Evolutionary conservation across 2,797 vertebrate species (phyloP).

Genomic region (Diplodus sargus): DNA sequence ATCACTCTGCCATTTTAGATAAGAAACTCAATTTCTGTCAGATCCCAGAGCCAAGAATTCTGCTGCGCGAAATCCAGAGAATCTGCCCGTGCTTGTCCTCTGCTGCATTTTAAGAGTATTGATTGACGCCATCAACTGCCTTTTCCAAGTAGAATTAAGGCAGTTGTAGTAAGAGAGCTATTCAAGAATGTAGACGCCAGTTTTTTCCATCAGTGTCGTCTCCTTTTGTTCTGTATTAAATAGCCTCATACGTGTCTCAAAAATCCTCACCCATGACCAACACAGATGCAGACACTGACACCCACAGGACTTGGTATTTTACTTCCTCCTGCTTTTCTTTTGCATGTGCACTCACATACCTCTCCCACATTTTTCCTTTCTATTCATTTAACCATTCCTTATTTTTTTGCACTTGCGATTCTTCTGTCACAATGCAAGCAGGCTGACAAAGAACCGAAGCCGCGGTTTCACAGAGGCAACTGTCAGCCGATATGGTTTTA

Average conservation of each 20-base stretch:
- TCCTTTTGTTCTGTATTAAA: slow-evolving; percentile 19
- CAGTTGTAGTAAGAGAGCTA: slow-evolving; percentile 16
- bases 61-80: slow-evolving; percentile 48
- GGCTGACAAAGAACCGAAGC: slow-evolving; percentile 73
- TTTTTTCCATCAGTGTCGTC: slow-evolving; percentile 26
- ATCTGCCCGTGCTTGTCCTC: slow-evolving; percentile 69
- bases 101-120: slow-evolving; percentile 68
- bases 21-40: slow-evolving; percentile 75
- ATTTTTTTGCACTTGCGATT: slow-evolving; percentile 77
- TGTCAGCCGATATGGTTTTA: slow-evolving; percentile 68
- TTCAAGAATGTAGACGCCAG: slow-evolving; percentile 17
- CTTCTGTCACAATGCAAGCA: slow-evolving; percentile 74
- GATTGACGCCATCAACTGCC: slow-evolving; percentile 60
- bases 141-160: slow-evolving; percentile 55
- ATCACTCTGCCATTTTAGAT: slow-evolving; percentile 77
- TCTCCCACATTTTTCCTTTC: slow-evolving; percentile 34
- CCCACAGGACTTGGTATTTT: slow-evolving; percentile 7
- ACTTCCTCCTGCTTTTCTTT: slow-evolving; percentile 15
- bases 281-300: slow-evolving; percentile 5
- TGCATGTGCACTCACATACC: slow-evolving; percentile 19
- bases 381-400: slow-evolving; percentile 61
- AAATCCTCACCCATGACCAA: slow-evolving; percentile 36
- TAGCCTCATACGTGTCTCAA: slow-evolving; percentile 34
- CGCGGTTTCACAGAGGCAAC: slow-evolving; percentile 69
- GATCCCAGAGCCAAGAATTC: slow-evolving; percentile 68